These are phyloP conservation scores for Rhagonycha lutea DNA, from an alignment of 2,888 invertebrate species.

Conservation along the genomic window DNA sequence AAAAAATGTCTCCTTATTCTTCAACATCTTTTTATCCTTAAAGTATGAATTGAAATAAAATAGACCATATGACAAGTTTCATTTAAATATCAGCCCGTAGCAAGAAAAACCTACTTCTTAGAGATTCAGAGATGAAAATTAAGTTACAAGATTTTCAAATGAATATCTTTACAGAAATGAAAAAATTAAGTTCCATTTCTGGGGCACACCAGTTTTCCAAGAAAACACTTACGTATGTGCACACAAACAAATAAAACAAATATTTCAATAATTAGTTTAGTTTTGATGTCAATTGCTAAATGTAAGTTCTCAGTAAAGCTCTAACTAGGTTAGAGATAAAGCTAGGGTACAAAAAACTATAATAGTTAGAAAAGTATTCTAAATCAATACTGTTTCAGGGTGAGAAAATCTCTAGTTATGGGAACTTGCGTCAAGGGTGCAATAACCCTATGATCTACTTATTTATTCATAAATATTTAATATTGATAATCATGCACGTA, in stretches of 20 bases:
- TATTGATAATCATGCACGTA: conserved; percentile 27
- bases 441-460: conserved; percentile 36
- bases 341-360: not conserved
- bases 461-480: conserved; percentile 33
- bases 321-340: not conserved
- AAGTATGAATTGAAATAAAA: not conserved
- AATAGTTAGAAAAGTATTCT: not conserved
- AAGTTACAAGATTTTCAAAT: not conserved
- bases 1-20: not conserved
- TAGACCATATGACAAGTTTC: not conserved
- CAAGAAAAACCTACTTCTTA: not conserved
- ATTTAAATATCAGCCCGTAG: not conserved
- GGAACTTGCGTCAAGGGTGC: conserved; percentile 29
- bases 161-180: not conserved
- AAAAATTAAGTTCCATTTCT: not conserved
- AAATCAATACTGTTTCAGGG: conserved; percentile 7
- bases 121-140: not conserved
- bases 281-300: not conserved
- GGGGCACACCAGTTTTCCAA: not conserved
- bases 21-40: not conserved
- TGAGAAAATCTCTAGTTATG: conserved; percentile 8
- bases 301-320: not conserved
- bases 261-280: not conserved
- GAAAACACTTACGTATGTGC: not conserved
- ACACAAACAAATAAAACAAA: not conserved